Evolutionary conservation across 2,113 vertebrate species (phyloP).

Genomic region (Shinisaurus crocodilurus): DNA sequence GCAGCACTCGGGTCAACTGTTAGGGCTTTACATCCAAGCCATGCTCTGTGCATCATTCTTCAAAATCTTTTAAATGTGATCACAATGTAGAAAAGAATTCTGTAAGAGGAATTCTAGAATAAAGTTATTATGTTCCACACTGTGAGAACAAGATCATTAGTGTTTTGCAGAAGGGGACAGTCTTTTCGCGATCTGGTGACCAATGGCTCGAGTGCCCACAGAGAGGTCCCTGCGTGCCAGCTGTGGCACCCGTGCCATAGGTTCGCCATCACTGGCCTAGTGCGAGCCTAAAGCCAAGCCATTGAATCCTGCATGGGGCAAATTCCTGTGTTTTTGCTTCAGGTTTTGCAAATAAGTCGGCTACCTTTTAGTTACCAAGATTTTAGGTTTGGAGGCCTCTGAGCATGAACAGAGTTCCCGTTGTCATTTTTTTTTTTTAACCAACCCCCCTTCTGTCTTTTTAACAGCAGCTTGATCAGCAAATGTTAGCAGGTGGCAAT

Average conservation of each 20-base stretch:
- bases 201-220: no score
- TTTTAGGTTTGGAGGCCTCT: background rate
- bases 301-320: background rate
- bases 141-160: no score
- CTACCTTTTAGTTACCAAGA: background rate
- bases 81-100: no score
- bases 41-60: no score
- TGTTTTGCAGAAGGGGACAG: background rate
- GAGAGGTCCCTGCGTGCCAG: no score
- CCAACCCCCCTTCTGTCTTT: background rate
- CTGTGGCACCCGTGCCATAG: no score
- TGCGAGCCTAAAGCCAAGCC: background rate
- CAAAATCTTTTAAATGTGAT: no score
- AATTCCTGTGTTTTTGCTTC: background rate
- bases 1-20: no score
- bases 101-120: no score
- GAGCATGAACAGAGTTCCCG: background rate
- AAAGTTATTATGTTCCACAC: background rate
- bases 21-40: no score
- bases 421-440: background rate
- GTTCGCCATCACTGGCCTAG: no score
- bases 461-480: background rate
- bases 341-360: background rate
- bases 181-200: no score
- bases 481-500: background rate